These are phyloP conservation scores for Rattus rattus DNA, from an alignment of 2,113 vertebrate genomes.

Conservation along the genomic window DNA sequence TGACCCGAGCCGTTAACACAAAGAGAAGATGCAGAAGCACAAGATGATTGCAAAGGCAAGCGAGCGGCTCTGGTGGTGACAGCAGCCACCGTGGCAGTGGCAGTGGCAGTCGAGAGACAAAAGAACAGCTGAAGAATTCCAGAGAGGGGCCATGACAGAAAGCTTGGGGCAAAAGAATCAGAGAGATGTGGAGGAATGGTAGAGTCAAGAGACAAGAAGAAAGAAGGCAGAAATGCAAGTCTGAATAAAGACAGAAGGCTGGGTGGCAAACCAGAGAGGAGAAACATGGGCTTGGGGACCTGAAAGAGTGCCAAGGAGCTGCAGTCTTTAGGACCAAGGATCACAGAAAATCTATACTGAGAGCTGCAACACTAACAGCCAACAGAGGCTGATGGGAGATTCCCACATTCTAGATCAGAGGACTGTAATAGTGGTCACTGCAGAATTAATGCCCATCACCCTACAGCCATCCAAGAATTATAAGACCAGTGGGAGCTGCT, in stretches of 20 bases:
- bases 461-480: too few species aligned
- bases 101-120: neutral
- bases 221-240: neutral
- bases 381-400: neutral
- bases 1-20: neutral
- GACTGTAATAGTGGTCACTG: neutral
- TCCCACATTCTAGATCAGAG: neutral
- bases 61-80: neutral
- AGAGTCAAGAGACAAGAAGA: neutral
- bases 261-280: neutral
- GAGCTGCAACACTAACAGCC: neutral
- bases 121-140: neutral
- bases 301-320: neutral
- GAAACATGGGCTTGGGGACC: neutral
- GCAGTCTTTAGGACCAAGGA: neutral
- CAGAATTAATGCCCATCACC: too few species aligned
- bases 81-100: too few species aligned
- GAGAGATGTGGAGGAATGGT: neutral
- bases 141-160: neutral
- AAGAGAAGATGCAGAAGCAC: neutral
- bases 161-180: neutral
- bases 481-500: neutral
- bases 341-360: neutral
- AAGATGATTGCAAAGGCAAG: neutral
- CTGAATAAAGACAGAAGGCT: neutral